Base-by-base conservation (phyloP, 2,797 vertebrate species). In the Enteromius radiatus region DNA sequence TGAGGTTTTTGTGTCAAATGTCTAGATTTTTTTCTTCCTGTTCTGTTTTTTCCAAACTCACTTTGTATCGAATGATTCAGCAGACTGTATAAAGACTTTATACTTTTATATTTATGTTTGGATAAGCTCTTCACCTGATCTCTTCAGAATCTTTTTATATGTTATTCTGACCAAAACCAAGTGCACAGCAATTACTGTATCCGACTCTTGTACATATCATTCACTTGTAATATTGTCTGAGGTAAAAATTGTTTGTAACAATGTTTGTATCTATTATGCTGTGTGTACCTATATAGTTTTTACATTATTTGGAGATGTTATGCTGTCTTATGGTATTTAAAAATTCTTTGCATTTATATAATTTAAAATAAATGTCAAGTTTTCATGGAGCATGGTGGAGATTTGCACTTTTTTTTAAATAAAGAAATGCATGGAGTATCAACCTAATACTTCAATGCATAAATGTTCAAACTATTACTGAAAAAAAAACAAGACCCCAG, bases 41-140 rank as follows among this genome's bases (percentile, higher is more conserved):
- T 82, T 78, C 64, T 77, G 69, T 68, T 81, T 81, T 41, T 69
- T 85, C 65, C 81, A 80, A 83, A 80, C 54, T 54, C 45, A 79
- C 69, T 84, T 87, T 78, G 88, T 84, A 76, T 81, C 85, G 89
- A 88, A 91, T 88, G 70, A 88, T 87, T 23, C 23, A 83, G 86
- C 85, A 7, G 4, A 5, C 64, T 38, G 17, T 5, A 76, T 73
- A 67, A 83, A 41, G 45, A 85, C 67, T 73, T 54, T 68, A 45
- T 49, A 73, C 15, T 17, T 67, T 41, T n/a, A 21, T 21, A 36
- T 23, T 41, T 31, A 3, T 12, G 8, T 31, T 63, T 31, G 15
- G 26, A 17, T 8, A 19, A 33, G 15, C 9, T 49, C 8, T 49
- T 49, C 0, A 5, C 4, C 43, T 31, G 47, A 31, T 33, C 19